Evolutionary conservation across 2,113 vertebrate genomes (phyloP), one percentile per base, ranked within the genome.

Genomic region (Ibidorhyncha struthersii): DNA sequence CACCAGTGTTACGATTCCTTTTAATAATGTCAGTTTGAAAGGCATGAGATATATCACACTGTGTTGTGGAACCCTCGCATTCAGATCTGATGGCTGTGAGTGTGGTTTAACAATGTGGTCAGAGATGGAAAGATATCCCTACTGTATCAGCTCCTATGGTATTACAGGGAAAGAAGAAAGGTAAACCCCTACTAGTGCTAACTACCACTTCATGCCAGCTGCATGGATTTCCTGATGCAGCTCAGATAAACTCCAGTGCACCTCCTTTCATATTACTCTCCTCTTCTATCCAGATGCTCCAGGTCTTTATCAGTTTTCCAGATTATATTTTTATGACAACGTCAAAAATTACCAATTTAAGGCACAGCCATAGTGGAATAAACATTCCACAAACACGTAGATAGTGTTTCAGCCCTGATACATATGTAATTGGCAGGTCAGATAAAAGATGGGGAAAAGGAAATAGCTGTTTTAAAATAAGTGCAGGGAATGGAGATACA

Each of bases 401-500:
- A 40, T 45, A 69, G n/a, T 0, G 0, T 71, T 94, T 91, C 69
- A 82, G 50, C 38, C 65, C 69, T 45, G 55, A 84, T 34, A 70
- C 12, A 12, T 63, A 27, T 17, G 18, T 87, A 84, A 82, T 7
- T 36, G 58, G 12, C 34, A 91, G 67, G 58, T 67, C 45, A 82
- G 81, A n/a, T 49, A 82, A 86, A 81, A 87, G 27, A 67, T 41
- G 21, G 5, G 45, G 36, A 20, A 80, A 91, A 58, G 58, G 67
- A 86, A 94, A 91, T 32, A 77, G 32, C 15, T 61, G 30, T 14
- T 95, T 61, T 72, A 52, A 89, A 97, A 81, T 43, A 70, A 89
- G 77, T 36, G 23, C 26, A 61, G 53, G 49, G 49, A 86, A 81
- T 63, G 43, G 62, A 95, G 62, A 65, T 52, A 56, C 2, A 81